These are phyloP conservation scores for Drosophila mimetica DNA, from an alignment of 2,888 invertebrate genomes.

Conservation along the genomic window DNA sequence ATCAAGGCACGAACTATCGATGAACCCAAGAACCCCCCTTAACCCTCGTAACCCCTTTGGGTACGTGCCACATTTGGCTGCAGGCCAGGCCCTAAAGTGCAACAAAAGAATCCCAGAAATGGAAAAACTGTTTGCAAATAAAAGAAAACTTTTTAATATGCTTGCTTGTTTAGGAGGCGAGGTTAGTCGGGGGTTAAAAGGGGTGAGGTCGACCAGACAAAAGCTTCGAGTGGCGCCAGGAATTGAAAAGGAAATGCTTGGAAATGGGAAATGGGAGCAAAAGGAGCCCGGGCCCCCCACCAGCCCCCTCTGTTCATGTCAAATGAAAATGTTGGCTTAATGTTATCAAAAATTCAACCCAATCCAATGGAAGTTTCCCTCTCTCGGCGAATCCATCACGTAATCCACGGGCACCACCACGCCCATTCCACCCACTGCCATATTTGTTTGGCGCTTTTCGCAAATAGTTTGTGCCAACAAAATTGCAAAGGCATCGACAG, in stretches of 20 bases:
- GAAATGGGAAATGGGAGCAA: not conserved
- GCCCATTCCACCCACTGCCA: slow-evolving; percentile 56
- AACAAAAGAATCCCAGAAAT: slow-evolving; percentile 49
- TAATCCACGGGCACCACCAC: slow-evolving; percentile 39
- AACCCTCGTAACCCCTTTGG: slow-evolving; percentile 16
- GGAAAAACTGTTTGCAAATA: slow-evolving; percentile 53
- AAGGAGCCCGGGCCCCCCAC: not conserved
- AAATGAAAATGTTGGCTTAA: slow-evolving; percentile 72
- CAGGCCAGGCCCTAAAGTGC: slow-evolving; percentile 51
- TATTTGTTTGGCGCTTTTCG: slow-evolving; percentile 64
- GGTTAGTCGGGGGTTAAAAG: not conserved
- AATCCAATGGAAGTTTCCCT: slow-evolving; percentile 6
- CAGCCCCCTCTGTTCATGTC: slow-evolving; percentile 52
- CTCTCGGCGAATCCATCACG: slow-evolving; percentile 41
- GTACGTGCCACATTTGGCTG: slow-evolving; percentile 64
- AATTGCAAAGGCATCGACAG: slow-evolving; percentile 62
- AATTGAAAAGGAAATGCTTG: slow-evolving; percentile 25
- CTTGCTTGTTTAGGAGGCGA: slow-evolving; percentile 29
- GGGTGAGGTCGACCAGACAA: slow-evolving; percentile 57
- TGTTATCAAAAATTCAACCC: slow-evolving; percentile 50
- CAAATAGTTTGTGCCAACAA: slow-evolving; percentile 60
- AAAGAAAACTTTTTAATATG: slow-evolving; percentile 71
- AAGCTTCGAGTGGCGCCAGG: slow-evolving; percentile 62
- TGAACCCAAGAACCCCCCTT: slow-evolving; percentile 50
- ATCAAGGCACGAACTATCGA: slow-evolving; percentile 78